Evolutionary conservation across 2,113 vertebrate genomes (phyloP).

Genomic region (Hoplias malabaricus): DNA sequence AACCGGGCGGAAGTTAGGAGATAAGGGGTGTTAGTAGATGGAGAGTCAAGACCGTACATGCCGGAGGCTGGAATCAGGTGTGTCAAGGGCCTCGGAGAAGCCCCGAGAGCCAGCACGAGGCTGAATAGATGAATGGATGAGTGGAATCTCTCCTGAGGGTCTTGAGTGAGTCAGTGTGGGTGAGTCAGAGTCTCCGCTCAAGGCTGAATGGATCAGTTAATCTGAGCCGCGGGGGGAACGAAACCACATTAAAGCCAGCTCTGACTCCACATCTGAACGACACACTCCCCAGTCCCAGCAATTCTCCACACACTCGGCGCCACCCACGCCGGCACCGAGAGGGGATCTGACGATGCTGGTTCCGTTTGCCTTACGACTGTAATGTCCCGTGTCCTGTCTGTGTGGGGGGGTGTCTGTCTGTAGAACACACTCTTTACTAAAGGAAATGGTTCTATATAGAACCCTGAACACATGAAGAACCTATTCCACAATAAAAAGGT

Average conservation of each 20-base stretch:
- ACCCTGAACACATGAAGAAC: no score
- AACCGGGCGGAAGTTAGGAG: no score
- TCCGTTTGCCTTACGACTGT: background rate
- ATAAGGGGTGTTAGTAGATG: background rate
- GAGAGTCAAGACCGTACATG: slow-evolving; percentile 42
- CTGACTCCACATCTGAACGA: slow-evolving; percentile 1
- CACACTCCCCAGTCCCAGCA: background rate
- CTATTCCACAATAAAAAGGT: no score
- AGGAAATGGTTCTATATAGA: no score
- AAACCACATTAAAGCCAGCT: slow-evolving; percentile 37
- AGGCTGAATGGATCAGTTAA: slow-evolving; percentile 37
- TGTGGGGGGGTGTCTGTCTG: no score
- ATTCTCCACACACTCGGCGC: background rate
- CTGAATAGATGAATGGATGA: slow-evolving; percentile 25
- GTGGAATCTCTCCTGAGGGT: slow-evolving; percentile 46
- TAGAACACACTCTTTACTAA: no score
- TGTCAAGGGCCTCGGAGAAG: slow-evolving; percentile 17
- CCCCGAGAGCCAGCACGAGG: slow-evolving; percentile 11
- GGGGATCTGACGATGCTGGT: background rate
- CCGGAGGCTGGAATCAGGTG: slow-evolving; percentile 19
- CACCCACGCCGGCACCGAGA: background rate
- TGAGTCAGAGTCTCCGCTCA: slow-evolving; percentile 25
- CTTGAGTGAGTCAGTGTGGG: slow-evolving; percentile 38
- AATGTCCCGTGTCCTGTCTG: background rate
- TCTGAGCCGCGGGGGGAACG: slow-evolving; percentile 16